Percentiles rank a stretch among this genome's conserved stretches.
Evolutionary conservation across 2,888 invertebrate genomes (phyloP).

Genomic region (Amiota mariae): DNA sequence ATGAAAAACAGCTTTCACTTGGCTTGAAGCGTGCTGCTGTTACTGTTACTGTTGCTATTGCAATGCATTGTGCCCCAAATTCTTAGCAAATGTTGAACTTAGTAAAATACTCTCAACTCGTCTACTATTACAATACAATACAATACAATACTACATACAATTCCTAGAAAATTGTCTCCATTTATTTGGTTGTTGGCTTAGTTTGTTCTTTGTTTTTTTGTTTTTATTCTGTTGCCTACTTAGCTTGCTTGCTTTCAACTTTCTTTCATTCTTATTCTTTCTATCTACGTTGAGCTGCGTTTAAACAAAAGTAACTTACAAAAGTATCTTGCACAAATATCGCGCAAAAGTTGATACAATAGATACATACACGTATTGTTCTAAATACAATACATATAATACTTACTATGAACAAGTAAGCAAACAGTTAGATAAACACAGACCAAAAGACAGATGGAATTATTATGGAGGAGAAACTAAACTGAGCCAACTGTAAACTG

Average conservation of each 20-base stretch:
- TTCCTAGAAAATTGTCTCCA: constrained; percentile 2
- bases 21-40: neutral
- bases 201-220: neutral
- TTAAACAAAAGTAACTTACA: constrained; percentile 29
- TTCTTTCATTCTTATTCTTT: neutral
- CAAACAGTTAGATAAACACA: too few species aligned
- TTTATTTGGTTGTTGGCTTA: neutral
- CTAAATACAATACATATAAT: neutral
- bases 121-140: neutral
- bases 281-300: constrained; percentile 28
- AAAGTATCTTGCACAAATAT: constrained; percentile 57
- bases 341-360: neutral
- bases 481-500: constrained; percentile 58
- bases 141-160: too few species aligned
- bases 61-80: constrained; percentile 22
- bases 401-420: too few species aligned
- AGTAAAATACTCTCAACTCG: too few species aligned
- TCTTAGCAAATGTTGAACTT: constrained; percentile 28
- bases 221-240: neutral
- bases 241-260: neutral
- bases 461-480: constrained; percentile 26
- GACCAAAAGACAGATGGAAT: too few species aligned
- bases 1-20: constrained; percentile 12
- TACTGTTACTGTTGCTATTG: too few species aligned
- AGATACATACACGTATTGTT: neutral